Evolutionary conservation across 2,113 vertebrate species (phyloP).

Genomic region (Lepus europaeus): DNA sequence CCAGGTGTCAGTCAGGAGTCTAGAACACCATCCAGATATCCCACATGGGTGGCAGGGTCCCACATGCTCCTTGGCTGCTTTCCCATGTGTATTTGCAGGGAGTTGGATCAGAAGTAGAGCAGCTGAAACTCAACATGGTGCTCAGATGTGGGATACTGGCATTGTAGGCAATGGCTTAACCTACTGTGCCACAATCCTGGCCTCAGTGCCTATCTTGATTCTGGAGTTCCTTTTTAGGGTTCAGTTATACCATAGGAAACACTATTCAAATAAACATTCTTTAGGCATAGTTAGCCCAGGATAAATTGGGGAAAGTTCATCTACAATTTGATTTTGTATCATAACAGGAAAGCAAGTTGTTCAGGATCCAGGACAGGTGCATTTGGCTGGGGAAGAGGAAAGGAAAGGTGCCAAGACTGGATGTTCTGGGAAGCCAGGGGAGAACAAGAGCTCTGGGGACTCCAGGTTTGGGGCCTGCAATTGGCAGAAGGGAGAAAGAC

Average conservation of each 20-base stretch:
- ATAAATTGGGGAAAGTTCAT: not conserved
- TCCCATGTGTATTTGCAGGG: too few species aligned
- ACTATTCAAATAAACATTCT: not conserved
- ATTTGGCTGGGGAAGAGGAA: not conserved
- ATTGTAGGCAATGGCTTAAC: too few species aligned
- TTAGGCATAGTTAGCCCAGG: not conserved
- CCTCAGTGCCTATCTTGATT: slow-evolving; percentile 1
- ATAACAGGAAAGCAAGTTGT: not conserved
- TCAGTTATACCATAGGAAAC: not conserved
- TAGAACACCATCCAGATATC: too few species aligned
- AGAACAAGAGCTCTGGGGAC: not conserved
- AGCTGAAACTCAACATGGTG: too few species aligned
- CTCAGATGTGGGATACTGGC: too few species aligned
- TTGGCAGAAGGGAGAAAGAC: not conserved
- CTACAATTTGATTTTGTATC: not conserved
- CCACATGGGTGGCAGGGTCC: too few species aligned
- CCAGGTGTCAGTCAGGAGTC: too few species aligned
- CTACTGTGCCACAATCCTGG: not conserved
- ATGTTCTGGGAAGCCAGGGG: not conserved
- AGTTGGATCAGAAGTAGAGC: too few species aligned
- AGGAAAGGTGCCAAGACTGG: not conserved
- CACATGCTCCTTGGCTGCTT: too few species aligned
- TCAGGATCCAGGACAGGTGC: not conserved
- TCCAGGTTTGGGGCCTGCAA: not conserved
- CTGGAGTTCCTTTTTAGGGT: not conserved